phyloP scores from a whole-genome alignment of 1,140 invertebrate genomes.

The Drosophila neocordata region DNA sequence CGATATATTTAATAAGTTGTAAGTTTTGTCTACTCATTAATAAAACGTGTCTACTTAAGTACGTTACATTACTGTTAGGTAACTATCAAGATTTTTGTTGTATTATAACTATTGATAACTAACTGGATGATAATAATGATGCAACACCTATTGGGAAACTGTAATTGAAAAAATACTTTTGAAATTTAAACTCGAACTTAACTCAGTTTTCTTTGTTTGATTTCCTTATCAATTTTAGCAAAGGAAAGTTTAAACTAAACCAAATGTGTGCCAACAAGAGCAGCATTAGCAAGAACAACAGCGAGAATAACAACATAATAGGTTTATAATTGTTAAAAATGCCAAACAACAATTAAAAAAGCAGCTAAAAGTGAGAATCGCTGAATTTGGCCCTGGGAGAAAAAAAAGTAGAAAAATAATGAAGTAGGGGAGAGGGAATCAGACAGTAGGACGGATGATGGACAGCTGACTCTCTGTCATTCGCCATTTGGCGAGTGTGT shows the following conservation, averaged over 20 bases:
- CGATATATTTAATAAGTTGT: too few species aligned
- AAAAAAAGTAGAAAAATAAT: neutral
- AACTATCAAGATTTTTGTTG: too few species aligned
- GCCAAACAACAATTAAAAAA: neutral
- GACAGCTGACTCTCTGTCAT: neutral
- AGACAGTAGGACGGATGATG: neutral
- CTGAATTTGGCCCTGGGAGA: neutral
- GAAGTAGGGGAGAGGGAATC: too few species aligned
- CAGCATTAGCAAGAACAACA: neutral
- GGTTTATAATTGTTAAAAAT: slow-evolving; percentile 6
- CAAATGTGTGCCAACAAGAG: neutral
- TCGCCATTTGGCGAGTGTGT: slow-evolving; percentile 2
- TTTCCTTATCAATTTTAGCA: neutral
- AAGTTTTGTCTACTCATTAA: too few species aligned
- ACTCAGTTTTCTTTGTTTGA: neutral
- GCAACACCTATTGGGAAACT: neutral
- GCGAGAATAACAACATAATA: neutral
- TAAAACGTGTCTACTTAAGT: too few species aligned
- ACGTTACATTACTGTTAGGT: too few species aligned
- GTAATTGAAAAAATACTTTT: neutral
- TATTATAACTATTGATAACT: too few species aligned
- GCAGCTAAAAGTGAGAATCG: neutral
- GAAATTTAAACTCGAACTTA: neutral
- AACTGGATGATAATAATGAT: too few species aligned
- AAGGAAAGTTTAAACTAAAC: slow-evolving; percentile 5